A percentile compares a stretch with the other conserved stretches of the same genome.
phyloP scores from a whole-genome alignment of 2,797 vertebrate genomes.

The Nannoperca obscura region DNA sequence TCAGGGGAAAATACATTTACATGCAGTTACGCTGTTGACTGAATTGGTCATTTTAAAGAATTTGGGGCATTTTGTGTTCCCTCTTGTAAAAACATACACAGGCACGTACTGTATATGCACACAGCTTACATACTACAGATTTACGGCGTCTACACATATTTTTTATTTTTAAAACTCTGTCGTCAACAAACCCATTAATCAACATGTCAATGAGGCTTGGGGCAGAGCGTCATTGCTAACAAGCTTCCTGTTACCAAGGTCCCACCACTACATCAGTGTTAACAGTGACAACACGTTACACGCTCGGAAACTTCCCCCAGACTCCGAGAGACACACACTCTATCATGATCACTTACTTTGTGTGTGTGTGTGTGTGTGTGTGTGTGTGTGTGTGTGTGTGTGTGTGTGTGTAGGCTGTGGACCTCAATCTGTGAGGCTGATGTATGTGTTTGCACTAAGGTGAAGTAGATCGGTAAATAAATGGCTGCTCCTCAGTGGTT shows the following conservation, averaged over 20 bases:
- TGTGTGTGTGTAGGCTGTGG: not conserved
- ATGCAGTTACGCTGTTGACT: not conserved
- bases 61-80: conserved; percentile 12
- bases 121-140: not conserved
- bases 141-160: conserved; percentile 7
- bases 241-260: conserved; percentile 35
- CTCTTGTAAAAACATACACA: conserved; percentile 6
- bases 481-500: conserved; percentile 31
- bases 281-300: conserved; percentile 25
- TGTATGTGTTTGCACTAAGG: conserved; percentile 40
- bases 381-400: conserved; percentile 16
- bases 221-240: conserved; percentile 23
- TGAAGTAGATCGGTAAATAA: conserved; percentile 50
- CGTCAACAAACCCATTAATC: conserved; percentile 56
- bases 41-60: conserved; percentile 10
- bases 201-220: conserved; percentile 23
- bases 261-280: conserved; percentile 47
- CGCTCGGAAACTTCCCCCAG: not conserved
- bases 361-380: conserved; percentile 9
- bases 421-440: conserved; percentile 31
- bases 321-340: not conserved
- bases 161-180: conserved; percentile 22
- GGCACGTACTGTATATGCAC: not conserved
- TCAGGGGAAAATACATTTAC: not conserved
- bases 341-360: conserved; percentile 4